Percentiles rank a stretch among this genome's conserved stretches.
Evolutionary conservation across 64 coral and sea anemone species (phyloP).

Genomic region (Montipora capricornis): DNA sequence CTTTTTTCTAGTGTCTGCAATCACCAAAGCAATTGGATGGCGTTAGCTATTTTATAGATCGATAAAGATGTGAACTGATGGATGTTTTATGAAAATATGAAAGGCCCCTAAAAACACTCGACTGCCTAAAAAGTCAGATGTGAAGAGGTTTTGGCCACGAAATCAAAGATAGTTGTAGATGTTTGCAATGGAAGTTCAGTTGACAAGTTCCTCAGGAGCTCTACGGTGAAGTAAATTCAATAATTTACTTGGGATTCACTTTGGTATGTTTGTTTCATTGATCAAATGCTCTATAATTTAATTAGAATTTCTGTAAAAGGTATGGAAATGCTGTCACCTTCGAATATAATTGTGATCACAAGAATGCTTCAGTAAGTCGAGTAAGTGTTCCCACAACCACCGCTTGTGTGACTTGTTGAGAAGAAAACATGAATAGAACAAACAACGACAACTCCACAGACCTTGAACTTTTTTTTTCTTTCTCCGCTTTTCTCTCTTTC

Average conservation of each 20-base stretch:
- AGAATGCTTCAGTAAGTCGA: background rate
- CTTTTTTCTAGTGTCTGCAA: constrained; percentile 9
- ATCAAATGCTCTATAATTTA: constrained; percentile 20
- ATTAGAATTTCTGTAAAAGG: background rate
- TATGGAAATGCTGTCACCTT: constrained; percentile 12
- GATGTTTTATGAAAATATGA: constrained; percentile 31
- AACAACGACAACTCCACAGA: too few relatives aligned
- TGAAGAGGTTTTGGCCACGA: background rate
- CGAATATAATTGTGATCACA: constrained; percentile 24
- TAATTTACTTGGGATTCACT: constrained; percentile 27
- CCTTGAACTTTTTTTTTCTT: background rate
- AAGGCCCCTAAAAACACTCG: constrained; percentile 24
- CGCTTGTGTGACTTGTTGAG: background rate
- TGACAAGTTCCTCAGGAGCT: constrained; percentile 28
- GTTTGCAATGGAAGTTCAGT: constrained; percentile 23
- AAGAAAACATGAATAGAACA: too few relatives aligned
- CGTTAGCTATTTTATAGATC: background rate
- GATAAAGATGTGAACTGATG: constrained; percentile 3
- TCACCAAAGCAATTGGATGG: constrained; percentile 16
- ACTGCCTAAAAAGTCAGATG: constrained; percentile 29
- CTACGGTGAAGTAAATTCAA: constrained; percentile 28
- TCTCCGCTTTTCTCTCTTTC: too few relatives aligned
- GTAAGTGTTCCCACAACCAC: background rate
- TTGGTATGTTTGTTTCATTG: constrained; percentile 26
- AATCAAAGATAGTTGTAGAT: background rate